Evolutionary conservation across 1,140 invertebrate genomes (phyloP), one percentile per base, ranked within the genome.

Genomic region (Caerostris extrusa): DNA sequence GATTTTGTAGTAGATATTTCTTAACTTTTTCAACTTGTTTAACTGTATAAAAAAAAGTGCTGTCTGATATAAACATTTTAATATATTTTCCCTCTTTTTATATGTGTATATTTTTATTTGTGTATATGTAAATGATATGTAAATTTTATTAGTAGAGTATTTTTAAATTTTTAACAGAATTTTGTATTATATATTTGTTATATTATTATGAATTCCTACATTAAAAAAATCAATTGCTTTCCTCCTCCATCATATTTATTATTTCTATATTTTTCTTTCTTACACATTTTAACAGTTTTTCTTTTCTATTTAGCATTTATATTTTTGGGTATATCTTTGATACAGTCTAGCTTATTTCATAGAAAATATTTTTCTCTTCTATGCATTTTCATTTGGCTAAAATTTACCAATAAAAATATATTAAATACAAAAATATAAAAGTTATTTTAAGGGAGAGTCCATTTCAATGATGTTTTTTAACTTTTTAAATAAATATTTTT

Each of bases 81-180:
- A 64, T 64, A 64, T 64, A 64, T 64, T 14, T 64, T 64, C 17
- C 17, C 61, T 10, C 7, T 10, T 55, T 82, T 55, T 19, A 57
- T 3, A 57, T 19, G 55, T 19, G 57, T 19, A 83, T 58, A 83
- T 50, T 87, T 87, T 87, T 5, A 64, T 64, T 89, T 89, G 64
- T 89, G 87, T 50, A 71, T 89, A 71, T 89, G 87, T 89, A 89
- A 34, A 89, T 89, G 69, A 71, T 69, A 12, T 89, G 87, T 89
- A 89, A 67, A 69, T 69, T 56, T 89, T 89, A 55, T 34, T 71
- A 12, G 12, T 77, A 89, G n/a, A 89, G 57, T 89, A 89, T 69
- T 89, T n/a, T 89, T 69, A 71, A 67, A 89, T 56, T 50, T 89
- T 89, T 71, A 69, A 53, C 14, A 55, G 34, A 69, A 10, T 19